A percentile compares a stretch with the other conserved stretches of the same genome.
Evolutionary conservation across 2,797 vertebrate genomes (phyloP).

Genomic region (Anabacerthia variegaticeps): DNA sequence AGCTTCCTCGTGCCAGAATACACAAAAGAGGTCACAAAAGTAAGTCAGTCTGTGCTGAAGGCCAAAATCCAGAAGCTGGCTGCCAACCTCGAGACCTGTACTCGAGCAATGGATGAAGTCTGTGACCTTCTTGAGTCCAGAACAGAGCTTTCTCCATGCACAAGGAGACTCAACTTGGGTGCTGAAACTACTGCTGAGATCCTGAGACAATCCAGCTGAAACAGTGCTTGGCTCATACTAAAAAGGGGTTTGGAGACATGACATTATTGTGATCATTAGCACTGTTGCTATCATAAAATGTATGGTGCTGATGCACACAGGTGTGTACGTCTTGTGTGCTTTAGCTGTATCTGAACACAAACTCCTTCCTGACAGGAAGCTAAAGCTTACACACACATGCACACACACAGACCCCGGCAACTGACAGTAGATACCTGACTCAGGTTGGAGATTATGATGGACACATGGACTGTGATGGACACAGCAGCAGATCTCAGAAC

Average conservation of each 20-base stretch:
- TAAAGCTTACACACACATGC: background rate
- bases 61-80: slow-evolving; percentile 80
- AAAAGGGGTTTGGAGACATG: background rate
- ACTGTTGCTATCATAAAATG: background rate
- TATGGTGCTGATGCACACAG: background rate
- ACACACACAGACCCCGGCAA: rapidly evolving
- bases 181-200: background rate
- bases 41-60: slow-evolving; percentile 74
- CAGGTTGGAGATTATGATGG: background rate
- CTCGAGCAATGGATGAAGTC: slow-evolving; percentile 75
- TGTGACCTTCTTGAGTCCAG: slow-evolving; percentile 72
- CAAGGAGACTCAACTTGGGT: background rate
- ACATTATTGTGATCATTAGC: background rate
- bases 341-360: background rate
- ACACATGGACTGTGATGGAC: background rate
- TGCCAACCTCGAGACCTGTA: slow-evolving; percentile 76
- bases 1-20: slow-evolving; percentile 73
- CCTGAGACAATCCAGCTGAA: background rate
- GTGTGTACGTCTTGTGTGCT: background rate
- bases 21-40: slow-evolving; percentile 73
- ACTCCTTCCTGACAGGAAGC: background rate
- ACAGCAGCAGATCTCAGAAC: background rate
- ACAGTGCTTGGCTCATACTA: background rate
- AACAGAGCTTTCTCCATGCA: background rate
- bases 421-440: background rate